Evolutionary conservation across 2,888 invertebrate species (phyloP).

Genomic region (Agapostemon virescens): DNA sequence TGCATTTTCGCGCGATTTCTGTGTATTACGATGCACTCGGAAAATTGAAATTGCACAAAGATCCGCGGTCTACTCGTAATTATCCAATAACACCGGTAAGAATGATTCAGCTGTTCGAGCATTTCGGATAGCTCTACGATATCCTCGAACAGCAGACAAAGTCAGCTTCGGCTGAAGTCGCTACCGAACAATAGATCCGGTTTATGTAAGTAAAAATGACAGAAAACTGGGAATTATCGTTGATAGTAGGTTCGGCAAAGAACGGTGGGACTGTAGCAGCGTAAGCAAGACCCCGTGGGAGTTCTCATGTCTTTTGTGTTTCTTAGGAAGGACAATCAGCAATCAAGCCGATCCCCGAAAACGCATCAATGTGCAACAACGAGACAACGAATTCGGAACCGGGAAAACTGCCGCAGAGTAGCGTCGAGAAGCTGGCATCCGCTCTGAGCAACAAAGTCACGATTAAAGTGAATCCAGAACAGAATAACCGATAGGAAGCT

Average conservation of each 20-base stretch:
- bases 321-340: conserved; percentile 66
- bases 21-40: background rate
- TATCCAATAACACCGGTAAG: background rate
- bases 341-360: conserved; percentile 64
- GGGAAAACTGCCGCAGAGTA: conserved; percentile 66
- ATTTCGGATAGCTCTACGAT: background rate
- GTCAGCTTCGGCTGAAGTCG: background rate
- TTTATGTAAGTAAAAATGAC: background rate
- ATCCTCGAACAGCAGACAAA: background rate
- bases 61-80: background rate
- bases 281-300: background rate
- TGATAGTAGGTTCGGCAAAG: background rate
- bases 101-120: background rate
- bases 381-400: conserved; percentile 67
- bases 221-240: conserved; percentile 26
- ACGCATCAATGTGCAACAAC: conserved; percentile 37
- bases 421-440: conserved; percentile 76
- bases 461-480: conserved; percentile 78
- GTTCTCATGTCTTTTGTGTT: background rate
- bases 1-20: no score
- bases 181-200: background rate
- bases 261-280: background rate
- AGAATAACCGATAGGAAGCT: conserved; percentile 74
- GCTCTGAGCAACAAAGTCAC: conserved; percentile 78
- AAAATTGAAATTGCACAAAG: background rate